phyloP scores from a whole-genome alignment of 2,888 invertebrate species.

The Dynastes maya region DNA sequence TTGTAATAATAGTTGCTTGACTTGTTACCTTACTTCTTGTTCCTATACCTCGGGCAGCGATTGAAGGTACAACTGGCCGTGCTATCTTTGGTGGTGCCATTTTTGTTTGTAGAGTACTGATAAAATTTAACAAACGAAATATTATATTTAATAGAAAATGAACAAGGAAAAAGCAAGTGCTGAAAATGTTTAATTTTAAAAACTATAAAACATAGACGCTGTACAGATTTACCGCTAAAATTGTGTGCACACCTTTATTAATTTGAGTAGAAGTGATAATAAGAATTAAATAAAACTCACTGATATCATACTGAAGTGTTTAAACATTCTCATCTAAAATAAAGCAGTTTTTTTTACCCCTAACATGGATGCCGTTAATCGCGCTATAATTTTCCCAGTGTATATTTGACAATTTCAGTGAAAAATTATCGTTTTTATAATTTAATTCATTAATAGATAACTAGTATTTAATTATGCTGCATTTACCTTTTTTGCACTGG shows the following conservation, averaged over 20 bases:
- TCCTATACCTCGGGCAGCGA: conserved; percentile 73
- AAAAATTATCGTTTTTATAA: background rate
- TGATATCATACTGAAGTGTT: conserved; percentile 8
- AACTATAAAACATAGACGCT: background rate
- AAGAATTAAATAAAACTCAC: background rate
- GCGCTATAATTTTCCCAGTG: conserved; percentile 17
- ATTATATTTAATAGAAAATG: background rate
- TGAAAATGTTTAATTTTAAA: background rate
- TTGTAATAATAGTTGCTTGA: conserved; percentile 58
- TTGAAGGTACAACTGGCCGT: conserved; percentile 68
- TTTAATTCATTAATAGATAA: background rate
- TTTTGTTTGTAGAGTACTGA: conserved; percentile 55
- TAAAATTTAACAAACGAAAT: background rate
- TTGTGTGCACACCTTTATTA: conserved; percentile 20
- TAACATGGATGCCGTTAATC: conserved; percentile 49
- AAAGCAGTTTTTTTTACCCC: conserved; percentile 36
- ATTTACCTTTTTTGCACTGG: conserved; percentile 28
- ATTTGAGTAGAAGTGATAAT: background rate
- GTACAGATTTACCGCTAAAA: conserved; percentile 35
- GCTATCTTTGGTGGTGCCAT: conserved; percentile 80
- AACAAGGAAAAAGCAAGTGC: background rate
- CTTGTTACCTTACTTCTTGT: conserved; percentile 72
- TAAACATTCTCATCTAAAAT: background rate
- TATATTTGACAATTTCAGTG: conserved; percentile 23
- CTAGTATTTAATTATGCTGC: background rate